Evolutionary conservation across 2,113 vertebrate species (phyloP).

Genomic region (Macrotus californicus): DNA sequence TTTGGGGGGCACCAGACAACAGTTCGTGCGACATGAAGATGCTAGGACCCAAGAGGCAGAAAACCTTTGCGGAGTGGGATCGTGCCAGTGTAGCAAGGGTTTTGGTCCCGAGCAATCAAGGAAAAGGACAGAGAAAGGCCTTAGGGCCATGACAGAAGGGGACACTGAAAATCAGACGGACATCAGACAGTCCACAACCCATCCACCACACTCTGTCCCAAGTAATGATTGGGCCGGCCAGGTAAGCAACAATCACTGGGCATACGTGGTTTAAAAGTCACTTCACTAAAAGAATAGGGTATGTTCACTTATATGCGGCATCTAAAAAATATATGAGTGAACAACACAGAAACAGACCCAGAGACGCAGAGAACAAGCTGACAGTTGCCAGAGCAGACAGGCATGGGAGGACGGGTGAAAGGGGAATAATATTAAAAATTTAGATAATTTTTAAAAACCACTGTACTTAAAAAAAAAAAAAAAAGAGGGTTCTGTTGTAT

Average conservation of each 20-base stretch:
- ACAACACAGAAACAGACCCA: not conserved
- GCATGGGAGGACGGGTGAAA: not conserved
- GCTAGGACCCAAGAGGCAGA: rapidly evolving
- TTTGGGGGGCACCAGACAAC: not conserved
- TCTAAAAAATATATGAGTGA: not conserved
- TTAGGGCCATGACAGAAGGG: not conserved
- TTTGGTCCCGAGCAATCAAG: not conserved
- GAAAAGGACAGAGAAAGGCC: not conserved
- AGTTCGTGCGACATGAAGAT: not conserved
- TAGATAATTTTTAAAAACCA: not conserved
- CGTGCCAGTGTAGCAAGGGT: rapidly evolving
- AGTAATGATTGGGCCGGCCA: not conserved
- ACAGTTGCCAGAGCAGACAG: not conserved
- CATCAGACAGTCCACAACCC: not conserved
- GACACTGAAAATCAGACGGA: not conserved
- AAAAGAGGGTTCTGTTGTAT: constrained; percentile 14
- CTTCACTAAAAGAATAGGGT: constrained; percentile 2
- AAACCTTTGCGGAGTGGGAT: not conserved
- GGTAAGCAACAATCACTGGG: not conserved
- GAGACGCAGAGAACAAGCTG: not conserved
- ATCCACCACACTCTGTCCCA: not conserved
- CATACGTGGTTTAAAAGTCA: not conserved
- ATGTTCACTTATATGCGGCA: not conserved
- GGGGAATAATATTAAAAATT: too few species aligned
- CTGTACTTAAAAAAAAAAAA: constrained; percentile 29